These are phyloP conservation scores for Drosophila sordidula DNA, from an alignment of 2,888 invertebrate species.

Conservation along the genomic window DNA sequence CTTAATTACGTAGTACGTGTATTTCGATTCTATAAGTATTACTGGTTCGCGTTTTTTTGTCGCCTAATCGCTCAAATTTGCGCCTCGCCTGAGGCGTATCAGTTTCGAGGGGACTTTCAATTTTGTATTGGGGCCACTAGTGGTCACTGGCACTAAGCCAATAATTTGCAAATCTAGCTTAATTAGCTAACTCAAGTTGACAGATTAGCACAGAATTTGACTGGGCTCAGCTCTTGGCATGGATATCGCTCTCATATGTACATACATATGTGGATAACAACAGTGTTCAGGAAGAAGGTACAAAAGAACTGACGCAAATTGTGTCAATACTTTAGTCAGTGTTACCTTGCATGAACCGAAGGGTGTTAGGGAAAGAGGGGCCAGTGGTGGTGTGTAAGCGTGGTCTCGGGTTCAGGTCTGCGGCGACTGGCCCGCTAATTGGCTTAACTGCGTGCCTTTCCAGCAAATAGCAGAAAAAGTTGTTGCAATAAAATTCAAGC, in stretches of 20 bases:
- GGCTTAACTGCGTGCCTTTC: conserved; percentile 68
- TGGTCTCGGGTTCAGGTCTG: conserved; percentile 37
- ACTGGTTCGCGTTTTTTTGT: conserved; percentile 23
- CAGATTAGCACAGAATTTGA: conserved; percentile 72
- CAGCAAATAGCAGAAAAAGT: conserved; percentile 65
- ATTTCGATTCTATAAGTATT: conserved; percentile 8
- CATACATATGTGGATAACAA: conserved; percentile 8
- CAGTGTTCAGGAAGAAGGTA: conserved; percentile 56
- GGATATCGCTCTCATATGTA: conserved; percentile 20
- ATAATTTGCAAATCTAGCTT: conserved; percentile 71
- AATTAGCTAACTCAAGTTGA: conserved; percentile 63
- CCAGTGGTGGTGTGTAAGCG: neutral
- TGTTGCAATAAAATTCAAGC: conserved; percentile 68
- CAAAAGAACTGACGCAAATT: conserved; percentile 50
- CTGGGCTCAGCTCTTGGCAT: conserved; percentile 28
- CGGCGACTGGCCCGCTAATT: conserved; percentile 64
- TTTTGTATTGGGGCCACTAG: conserved; percentile 56
- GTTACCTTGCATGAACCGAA: conserved; percentile 48
- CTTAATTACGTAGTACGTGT: conserved; percentile 44
- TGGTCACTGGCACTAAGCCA: conserved; percentile 58
- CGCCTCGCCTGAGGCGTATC: conserved; percentile 2
- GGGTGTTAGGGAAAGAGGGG: neutral
- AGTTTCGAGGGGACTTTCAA: conserved; percentile 27
- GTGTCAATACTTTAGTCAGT: conserved; percentile 70
- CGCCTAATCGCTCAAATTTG: conserved; percentile 43